Conservation (phyloP, 2,888 invertebrate genomes). For the Eucera pruinosa region DNA sequence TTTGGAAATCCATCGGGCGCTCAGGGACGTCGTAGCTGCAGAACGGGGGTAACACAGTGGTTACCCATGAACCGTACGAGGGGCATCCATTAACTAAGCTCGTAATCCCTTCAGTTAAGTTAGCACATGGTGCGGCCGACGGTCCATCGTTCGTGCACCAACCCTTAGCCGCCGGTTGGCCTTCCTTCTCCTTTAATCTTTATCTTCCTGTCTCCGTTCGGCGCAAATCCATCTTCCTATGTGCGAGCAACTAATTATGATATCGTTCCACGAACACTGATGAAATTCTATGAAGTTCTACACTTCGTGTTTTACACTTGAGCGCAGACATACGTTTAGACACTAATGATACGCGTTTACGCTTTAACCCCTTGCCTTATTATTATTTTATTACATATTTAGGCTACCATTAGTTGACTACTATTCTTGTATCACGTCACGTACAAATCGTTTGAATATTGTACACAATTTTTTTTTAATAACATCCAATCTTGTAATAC, state of each 20-base stretch:
- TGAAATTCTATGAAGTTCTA: too few relatives aligned
- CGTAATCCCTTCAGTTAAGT: slow-evolving; percentile 83
- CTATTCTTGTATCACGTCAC: too few relatives aligned
- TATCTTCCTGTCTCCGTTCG: slow-evolving; percentile 21
- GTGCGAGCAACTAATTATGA: background rate
- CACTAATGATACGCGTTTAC: too few relatives aligned
- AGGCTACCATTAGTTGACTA: too few relatives aligned
- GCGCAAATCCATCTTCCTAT: slow-evolving; percentile 14
- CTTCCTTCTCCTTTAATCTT: slow-evolving; percentile 44
- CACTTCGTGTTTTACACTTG: too few relatives aligned
- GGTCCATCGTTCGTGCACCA: slow-evolving; percentile 74
- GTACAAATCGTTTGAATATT: too few relatives aligned
- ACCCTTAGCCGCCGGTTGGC: slow-evolving; percentile 47
- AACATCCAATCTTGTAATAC: too few relatives aligned
- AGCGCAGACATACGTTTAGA: too few relatives aligned
- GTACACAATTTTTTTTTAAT: too few relatives aligned
- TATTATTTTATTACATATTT: too few relatives aligned
- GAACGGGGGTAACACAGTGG: slow-evolving; percentile 64
- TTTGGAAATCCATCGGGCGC: slow-evolving; percentile 77
- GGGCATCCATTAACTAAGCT: slow-evolving; percentile 83
- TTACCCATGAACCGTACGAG: slow-evolving; percentile 72
- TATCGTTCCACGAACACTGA: background rate
- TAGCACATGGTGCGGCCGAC: slow-evolving; percentile 81
- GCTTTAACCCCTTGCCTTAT: too few relatives aligned
- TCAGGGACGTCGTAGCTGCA: slow-evolving; percentile 59